These are phyloP conservation scores for Ageneiosus marmoratus DNA, from an alignment of 2,113 vertebrate genomes.

Conservation along the genomic window DNA sequence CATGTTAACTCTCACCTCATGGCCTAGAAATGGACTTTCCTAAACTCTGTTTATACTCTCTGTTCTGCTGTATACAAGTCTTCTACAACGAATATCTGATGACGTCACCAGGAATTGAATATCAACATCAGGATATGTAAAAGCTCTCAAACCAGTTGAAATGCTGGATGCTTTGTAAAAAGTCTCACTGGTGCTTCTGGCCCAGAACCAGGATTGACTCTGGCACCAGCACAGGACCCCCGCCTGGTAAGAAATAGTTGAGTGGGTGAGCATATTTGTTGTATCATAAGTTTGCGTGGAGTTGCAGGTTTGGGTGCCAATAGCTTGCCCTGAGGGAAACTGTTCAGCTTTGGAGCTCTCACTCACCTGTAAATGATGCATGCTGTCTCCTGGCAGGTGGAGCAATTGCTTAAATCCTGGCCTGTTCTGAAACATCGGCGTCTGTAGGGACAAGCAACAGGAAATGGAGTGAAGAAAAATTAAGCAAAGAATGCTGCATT, in stretches of 20 bases:
- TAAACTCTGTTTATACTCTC: neutral
- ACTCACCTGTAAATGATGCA: constrained; percentile 77
- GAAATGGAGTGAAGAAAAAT: constrained; percentile 10
- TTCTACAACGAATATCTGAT: neutral
- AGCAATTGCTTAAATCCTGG: constrained; percentile 70
- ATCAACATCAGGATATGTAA: neutral
- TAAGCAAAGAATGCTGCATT: neutral
- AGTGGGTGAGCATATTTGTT: constrained; percentile 5
- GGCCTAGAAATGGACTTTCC: neutral
- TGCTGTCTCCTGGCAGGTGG: constrained; percentile 74
- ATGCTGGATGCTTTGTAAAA: neutral
- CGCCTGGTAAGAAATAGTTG: neutral
- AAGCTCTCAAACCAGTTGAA: neutral
- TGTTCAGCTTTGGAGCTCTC: neutral
- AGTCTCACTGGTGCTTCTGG: neutral
- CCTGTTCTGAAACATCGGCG: constrained; percentile 63
- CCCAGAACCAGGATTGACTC: neutral
- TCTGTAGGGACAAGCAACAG: constrained; percentile 51
- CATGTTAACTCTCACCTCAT: neutral
- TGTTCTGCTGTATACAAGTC: neutral
- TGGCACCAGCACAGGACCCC: neutral
- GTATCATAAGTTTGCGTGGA: constrained; percentile 14
- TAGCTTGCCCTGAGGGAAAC: constrained; percentile 1
- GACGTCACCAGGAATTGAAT: constrained; percentile 5
- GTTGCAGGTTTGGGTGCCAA: neutral